A percentile compares a stretch with the other conserved stretches of the same genome.
Conservation (phyloP, 2,888 invertebrate species). For the Frankliniella intonsa region DNA sequence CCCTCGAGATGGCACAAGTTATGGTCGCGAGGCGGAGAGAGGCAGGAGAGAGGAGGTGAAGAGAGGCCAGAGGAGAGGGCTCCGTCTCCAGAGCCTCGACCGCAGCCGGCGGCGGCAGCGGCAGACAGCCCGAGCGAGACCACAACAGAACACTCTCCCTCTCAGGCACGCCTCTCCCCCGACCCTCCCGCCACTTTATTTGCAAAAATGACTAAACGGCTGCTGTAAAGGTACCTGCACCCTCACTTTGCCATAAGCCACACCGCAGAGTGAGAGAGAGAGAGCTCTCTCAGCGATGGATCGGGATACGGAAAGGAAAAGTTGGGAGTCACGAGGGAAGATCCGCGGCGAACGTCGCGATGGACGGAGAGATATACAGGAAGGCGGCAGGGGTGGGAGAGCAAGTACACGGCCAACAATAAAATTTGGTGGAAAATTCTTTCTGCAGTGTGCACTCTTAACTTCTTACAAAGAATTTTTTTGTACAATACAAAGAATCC, state of each 20-base stretch:
- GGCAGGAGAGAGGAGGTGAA: neutral
- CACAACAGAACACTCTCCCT: neutral
- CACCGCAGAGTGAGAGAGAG: neutral
- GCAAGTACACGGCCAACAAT: too few species aligned
- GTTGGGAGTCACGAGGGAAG: neutral
- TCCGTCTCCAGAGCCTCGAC: too few species aligned
- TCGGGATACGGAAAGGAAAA: neutral
- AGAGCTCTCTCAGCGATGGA: neutral
- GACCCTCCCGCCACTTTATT: neutral
- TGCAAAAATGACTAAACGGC: too few species aligned
- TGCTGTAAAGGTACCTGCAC: too few species aligned
- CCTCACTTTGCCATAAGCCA: too few species aligned
- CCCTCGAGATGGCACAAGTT: neutral
- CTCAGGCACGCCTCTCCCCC: neutral
- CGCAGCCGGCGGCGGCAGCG: neutral
- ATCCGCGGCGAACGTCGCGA: too few species aligned
- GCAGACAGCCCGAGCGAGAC: neutral
- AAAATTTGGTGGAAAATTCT: too few species aligned
- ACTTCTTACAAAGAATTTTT: too few species aligned
- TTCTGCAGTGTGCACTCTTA: too few species aligned
- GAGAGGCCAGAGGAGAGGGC: neutral
- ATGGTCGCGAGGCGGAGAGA: neutral
- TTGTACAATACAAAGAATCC: too few species aligned
- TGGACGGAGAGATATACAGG: too few species aligned
- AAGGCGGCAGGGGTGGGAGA: too few species aligned